Evolutionary conservation across 2,113 vertebrate genomes (phyloP).

Genomic region (Orientallactaga bullata): DNA sequence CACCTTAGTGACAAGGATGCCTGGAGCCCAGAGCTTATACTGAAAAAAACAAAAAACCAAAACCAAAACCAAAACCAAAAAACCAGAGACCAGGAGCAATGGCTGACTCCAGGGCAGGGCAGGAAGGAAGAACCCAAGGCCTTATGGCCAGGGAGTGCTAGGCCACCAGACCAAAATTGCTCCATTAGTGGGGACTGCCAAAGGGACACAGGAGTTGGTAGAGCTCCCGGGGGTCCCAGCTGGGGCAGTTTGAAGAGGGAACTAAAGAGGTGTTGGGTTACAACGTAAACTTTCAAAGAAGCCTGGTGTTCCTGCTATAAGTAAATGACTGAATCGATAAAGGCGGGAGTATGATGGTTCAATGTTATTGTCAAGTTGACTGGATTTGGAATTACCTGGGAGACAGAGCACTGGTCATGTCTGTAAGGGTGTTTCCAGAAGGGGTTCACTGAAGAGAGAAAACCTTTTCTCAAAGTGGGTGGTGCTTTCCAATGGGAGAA

Average conservation of each 20-base stretch:
- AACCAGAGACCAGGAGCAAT: not conserved
- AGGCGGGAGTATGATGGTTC: no score
- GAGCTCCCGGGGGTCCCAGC: not conserved
- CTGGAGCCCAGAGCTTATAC: no score
- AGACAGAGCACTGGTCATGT: not conserved
- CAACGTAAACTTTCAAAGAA: not conserved
- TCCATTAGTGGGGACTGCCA: accelerated
- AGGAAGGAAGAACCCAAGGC: not conserved
- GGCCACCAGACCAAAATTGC: not conserved
- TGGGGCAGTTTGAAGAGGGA: not conserved
- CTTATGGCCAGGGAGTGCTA: not conserved
- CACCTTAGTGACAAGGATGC: no score
- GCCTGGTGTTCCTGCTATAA: no score
- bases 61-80: no score
- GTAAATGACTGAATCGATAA: not conserved
- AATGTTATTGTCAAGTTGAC: not conserved
- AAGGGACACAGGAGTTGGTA: accelerated
- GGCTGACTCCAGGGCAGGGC: not conserved
- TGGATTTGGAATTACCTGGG: not conserved
- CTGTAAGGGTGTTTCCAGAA: not conserved
- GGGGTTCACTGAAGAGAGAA: not conserved
- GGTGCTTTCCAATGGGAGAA: not conserved
- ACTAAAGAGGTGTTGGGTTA: not conserved
- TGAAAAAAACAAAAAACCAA: no score
- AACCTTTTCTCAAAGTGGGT: not conserved